These are phyloP conservation scores for Drosophila diplacantha DNA, from an alignment of 2,888 invertebrate species.

Conservation along the genomic window DNA sequence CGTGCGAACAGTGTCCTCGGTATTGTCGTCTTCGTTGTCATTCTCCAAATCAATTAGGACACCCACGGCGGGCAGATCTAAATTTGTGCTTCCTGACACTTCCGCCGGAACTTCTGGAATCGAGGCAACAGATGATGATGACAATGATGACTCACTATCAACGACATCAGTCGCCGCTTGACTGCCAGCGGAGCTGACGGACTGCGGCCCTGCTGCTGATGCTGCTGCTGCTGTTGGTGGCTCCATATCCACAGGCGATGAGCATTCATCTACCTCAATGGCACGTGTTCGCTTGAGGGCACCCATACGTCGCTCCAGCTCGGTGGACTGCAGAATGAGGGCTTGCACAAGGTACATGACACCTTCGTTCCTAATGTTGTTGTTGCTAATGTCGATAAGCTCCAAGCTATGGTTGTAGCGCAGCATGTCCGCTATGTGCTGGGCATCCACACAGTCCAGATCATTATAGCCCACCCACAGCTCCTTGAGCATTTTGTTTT, in stretches of 20 bases:
- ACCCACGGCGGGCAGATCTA: slow-evolving; percentile 6
- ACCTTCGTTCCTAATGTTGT: slow-evolving; percentile 82
- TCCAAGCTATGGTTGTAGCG: slow-evolving; percentile 86
- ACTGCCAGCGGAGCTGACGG: slow-evolving; percentile 3
- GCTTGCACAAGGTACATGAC: slow-evolving; percentile 86
- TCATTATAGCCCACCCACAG: slow-evolving; percentile 90
- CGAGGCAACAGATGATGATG: neutral
- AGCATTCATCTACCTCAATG: slow-evolving; percentile 68
- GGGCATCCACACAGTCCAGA: slow-evolving; percentile 85
- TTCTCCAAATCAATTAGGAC: slow-evolving; percentile 64
- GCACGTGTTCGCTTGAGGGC: slow-evolving; percentile 66
- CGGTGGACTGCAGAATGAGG: slow-evolving; percentile 82
- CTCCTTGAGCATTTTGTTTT: slow-evolving; percentile 87
- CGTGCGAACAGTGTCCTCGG: slow-evolving; percentile 74
- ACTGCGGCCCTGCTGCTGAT: neutral
- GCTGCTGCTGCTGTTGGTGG: slow-evolving; percentile 2
- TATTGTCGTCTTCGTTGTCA: slow-evolving; percentile 74
- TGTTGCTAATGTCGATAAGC: slow-evolving; percentile 88
- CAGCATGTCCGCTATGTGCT: slow-evolving; percentile 86
- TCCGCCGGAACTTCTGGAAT: slow-evolving; percentile 13
- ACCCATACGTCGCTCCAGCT: slow-evolving; percentile 70
- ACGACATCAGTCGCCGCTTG: slow-evolving; percentile 8
- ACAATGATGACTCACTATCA: slow-evolving; percentile 3
- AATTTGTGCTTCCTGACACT: neutral
- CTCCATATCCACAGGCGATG: slow-evolving; percentile 51